phyloP scores from a whole-genome alignment of 2,888 invertebrate genomes.

The Pristionchus japonicus region DNA sequence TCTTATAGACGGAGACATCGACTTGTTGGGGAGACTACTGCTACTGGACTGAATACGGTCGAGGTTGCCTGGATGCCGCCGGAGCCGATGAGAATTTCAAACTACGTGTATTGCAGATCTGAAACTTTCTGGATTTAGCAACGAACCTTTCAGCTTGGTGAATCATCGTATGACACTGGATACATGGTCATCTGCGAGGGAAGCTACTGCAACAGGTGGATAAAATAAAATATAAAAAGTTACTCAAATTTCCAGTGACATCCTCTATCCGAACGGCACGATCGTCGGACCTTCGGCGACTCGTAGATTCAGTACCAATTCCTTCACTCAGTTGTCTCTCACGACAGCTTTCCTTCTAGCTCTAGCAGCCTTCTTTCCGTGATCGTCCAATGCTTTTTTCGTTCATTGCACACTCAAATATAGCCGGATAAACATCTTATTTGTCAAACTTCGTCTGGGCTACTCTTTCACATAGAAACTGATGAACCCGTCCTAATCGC shows the following conservation, averaged over 20 bases:
- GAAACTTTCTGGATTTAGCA: too few species aligned
- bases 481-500: too few species aligned
- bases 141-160: neutral
- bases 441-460: too few species aligned
- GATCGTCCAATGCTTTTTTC: too few species aligned
- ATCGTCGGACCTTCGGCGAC: neutral
- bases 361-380: too few species aligned
- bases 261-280: neutral
- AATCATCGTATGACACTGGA: neutral
- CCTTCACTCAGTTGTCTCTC: neutral
- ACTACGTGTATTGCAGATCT: neutral
- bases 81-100: neutral
- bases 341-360: too few species aligned
- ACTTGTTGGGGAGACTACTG: conserved; percentile 36
- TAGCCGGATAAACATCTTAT: too few species aligned
- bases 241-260: neutral
- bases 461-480: too few species aligned
- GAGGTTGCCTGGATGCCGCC: neutral
- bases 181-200: neutral
- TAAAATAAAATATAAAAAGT: too few species aligned
- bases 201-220: neutral
- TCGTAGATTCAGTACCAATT: neutral
- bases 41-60: neutral
- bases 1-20: neutral
- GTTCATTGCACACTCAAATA: too few species aligned